phyloP scores from a whole-genome alignment of 2,888 invertebrate genomes.

The Microctonus hyperodae region DNA sequence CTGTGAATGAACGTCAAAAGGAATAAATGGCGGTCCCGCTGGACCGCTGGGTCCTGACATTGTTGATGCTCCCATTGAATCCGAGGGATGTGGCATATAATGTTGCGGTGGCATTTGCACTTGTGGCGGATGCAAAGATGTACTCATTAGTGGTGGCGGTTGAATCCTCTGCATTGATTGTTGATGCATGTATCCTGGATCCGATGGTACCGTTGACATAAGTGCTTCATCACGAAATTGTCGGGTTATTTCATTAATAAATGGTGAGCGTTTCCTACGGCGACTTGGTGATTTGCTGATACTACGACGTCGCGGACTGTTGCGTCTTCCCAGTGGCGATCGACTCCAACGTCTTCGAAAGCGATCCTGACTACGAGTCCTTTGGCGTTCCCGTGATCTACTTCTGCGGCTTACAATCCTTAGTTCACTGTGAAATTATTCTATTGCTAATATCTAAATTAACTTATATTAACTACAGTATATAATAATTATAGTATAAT shows the following conservation, averaged over 20 bases:
- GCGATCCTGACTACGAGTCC: conserved; percentile 50
- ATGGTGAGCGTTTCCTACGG: conserved; percentile 58
- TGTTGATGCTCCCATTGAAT: conserved; percentile 40
- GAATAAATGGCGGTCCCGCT: conserved; percentile 41
- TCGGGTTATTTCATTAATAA: conserved; percentile 59
- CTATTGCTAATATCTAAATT: conserved; percentile 29
- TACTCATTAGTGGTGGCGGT: conserved; percentile 27
- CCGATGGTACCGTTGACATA: conserved; percentile 34
- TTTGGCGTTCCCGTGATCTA: conserved; percentile 56
- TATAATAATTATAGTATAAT: not conserved
- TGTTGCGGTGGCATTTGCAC: conserved; percentile 34
- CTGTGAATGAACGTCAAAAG: conserved; percentile 45
- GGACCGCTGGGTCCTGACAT: conserved; percentile 32
- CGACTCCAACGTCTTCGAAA: conserved; percentile 52
- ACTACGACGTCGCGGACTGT: conserved; percentile 47
- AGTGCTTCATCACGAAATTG: conserved; percentile 53
- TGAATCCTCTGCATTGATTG: conserved; percentile 40
- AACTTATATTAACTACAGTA: conserved; percentile 15
- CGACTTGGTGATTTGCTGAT: conserved; percentile 52
- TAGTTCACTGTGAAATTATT: conserved; percentile 43
- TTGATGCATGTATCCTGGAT: conserved; percentile 41
- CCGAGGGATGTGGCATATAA: conserved; percentile 38
- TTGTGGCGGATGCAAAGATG: conserved; percentile 35
- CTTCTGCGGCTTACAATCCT: conserved; percentile 49
- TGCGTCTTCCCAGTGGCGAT: conserved; percentile 48